Percentiles rank a stretch among this genome's conserved stretches.
These are phyloP conservation scores for Mugil cephalus DNA, from an alignment of 2,113 vertebrate genomes.

Conservation along the genomic window DNA sequence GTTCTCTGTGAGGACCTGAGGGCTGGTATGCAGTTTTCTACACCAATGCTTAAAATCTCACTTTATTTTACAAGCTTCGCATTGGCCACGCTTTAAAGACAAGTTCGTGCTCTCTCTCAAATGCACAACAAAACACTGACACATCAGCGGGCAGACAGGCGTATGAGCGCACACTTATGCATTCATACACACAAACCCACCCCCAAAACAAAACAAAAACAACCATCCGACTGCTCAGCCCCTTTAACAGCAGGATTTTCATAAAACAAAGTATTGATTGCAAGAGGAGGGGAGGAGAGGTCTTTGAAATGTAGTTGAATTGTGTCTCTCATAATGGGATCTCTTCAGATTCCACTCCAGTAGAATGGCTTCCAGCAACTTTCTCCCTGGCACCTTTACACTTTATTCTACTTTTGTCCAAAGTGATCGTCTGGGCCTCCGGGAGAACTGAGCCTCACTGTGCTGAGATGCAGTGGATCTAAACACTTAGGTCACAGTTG, in stretches of 20 bases:
- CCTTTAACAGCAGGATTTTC: conserved; percentile 54
- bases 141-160: conserved; percentile 8
- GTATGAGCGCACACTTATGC: conserved; percentile 11
- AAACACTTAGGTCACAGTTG: conserved; percentile 23
- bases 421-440: conserved; percentile 50
- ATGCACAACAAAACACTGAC: conserved; percentile 36
- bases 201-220: conserved; percentile 10
- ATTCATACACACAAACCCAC: conserved; percentile 8
- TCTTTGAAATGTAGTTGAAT: conserved; percentile 65
- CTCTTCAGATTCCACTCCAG: conserved; percentile 74
- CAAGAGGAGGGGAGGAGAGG: conserved; percentile 50
- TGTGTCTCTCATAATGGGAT: conserved; percentile 74
- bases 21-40: conserved; percentile 49
- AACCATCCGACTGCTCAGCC: conserved; percentile 31
- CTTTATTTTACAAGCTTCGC: conserved; percentile 61
- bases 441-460: conserved; percentile 42
- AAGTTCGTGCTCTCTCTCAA: conserved; percentile 28
- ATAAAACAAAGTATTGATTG: conserved; percentile 74
- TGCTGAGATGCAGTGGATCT: conserved; percentile 22
- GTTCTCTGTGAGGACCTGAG: conserved; percentile 61
- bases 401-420: conserved; percentile 60
- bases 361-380: conserved; percentile 70
- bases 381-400: conserved; percentile 29
- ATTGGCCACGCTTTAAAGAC: conserved; percentile 65
- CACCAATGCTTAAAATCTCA: conserved; percentile 57